Base-by-base conservation (phyloP, 2,113 vertebrate genomes). In the Nycticorax nycticorax region DNA sequence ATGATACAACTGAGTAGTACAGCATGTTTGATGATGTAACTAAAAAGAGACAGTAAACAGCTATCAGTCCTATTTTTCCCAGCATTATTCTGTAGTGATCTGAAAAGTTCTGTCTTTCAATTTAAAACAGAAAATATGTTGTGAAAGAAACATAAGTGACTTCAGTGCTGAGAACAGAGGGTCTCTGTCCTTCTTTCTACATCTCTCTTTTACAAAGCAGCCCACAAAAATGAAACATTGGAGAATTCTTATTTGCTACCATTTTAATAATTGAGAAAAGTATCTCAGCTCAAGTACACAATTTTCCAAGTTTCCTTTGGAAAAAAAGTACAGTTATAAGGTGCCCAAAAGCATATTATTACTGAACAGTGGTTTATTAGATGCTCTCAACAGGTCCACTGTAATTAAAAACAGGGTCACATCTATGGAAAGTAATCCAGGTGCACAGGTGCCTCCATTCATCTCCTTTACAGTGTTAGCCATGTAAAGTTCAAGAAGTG, bases 361-460 rank as follows among this genome's bases (percentile, higher is more conserved):
- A 94, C 79, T 64, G 67, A 96, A 92, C 67, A 88, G 92, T 75
- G 66, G 86, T 68, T 85, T 94, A 96, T 93, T 94, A 96, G 83
- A 82, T 88, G 62, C 60, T 87, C 88, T 88, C 92, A 97, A 96
- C 64, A 96, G 92, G 92, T 96, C 48, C 77, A 84, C 24, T 52
- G 41, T 93, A 96, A 93, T 96, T 97, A 98, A 97, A 98, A 98
- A 95, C 91, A 97, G 82, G 88, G 85, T 96, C 92, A 96, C 35
- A 88, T 79, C 89, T 95, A 91, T 92, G 64, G 81, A 95, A 95
- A 95, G 83, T 86, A 94, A 96, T 89, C 66, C 87, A 85, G 86
- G 90, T 72, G 82, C 85, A 95, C 60, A 89, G 35, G 63, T 68
- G 82, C 62, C 87, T 97, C 69, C 81, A 80, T 97, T 96, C 95